Evolutionary conservation across 53 echinoderm and acorn worm genomes (phyloP).

Genomic region (Holothuria scabra): DNA sequence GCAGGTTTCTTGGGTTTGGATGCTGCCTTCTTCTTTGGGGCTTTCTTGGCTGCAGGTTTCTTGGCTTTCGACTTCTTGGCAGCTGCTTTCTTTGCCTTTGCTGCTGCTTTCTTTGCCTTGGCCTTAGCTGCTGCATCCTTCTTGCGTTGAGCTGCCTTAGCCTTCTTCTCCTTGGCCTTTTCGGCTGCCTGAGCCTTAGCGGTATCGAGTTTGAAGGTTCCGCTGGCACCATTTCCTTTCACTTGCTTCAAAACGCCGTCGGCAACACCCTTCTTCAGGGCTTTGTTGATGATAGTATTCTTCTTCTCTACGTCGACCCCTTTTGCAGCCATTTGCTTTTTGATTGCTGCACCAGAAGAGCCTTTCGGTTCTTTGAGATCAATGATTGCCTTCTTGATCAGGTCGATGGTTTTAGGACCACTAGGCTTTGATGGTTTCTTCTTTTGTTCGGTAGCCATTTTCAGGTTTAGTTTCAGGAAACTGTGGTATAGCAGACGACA

Average conservation of each 20-base stretch:
- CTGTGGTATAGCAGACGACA: too few relatives aligned
- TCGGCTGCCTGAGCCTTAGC: slow-evolving; percentile 61
- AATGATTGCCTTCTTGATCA: slow-evolving; percentile 71
- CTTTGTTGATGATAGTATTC: too few relatives aligned
- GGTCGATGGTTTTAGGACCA: slow-evolving; percentile 67
- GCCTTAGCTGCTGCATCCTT: slow-evolving; percentile 53
- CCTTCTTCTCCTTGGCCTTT: slow-evolving; percentile 61
- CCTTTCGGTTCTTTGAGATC: slow-evolving; percentile 78
- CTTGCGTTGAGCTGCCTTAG: slow-evolving; percentile 64
- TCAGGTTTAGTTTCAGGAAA: background rate
- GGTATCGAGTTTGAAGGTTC: slow-evolving; percentile 75
- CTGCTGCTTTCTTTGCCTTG: slow-evolving; percentile 49
- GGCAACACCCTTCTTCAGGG: slow-evolving; percentile 68
- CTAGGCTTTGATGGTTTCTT: slow-evolving; percentile 29
- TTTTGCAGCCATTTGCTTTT: slow-evolving; percentile 76
- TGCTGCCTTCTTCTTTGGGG: slow-evolving; percentile 41
- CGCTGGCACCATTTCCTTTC: slow-evolving; percentile 80
- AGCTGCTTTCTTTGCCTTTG: slow-evolving; percentile 60
- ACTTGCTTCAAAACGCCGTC: slow-evolving; percentile 65
- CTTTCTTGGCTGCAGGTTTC: slow-evolving; percentile 38
- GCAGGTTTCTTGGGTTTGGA: slow-evolving; percentile 27
- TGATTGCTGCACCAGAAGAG: slow-evolving; percentile 75
- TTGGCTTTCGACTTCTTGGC: too few relatives aligned
- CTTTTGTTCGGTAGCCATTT: background rate
- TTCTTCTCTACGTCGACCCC: slow-evolving; percentile 52